Percentiles rank a stretch among this genome's conserved stretches.
Evolutionary conservation across 2,113 vertebrate species (phyloP).

Genomic region (Psettodes erumei): DNA sequence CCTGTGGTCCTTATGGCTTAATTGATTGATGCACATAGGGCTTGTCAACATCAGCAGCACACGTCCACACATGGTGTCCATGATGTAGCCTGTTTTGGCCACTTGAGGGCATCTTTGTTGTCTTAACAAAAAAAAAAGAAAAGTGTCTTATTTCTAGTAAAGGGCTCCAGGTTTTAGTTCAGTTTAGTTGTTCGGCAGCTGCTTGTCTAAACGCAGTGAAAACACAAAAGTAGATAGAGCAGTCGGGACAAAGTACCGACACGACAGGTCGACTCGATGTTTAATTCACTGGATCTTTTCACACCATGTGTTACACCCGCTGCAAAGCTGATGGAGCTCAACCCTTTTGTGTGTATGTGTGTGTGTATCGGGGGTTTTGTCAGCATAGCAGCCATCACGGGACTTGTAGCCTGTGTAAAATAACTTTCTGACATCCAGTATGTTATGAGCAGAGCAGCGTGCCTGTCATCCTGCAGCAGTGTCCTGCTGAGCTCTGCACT

Average conservation of each 20-base stretch:
- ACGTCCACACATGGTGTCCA: constrained; percentile 4
- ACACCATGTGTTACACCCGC: neutral
- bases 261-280: constrained; percentile 14
- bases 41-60: neutral
- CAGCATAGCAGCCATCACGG: neutral
- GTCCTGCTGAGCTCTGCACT: constrained; percentile 73
- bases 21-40: neutral
- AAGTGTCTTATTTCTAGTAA: constrained; percentile 19
- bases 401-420: too few species aligned
- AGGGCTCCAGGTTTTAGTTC: neutral
- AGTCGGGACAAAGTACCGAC: neutral
- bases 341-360: constrained; percentile 1
- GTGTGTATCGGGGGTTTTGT: too few species aligned
- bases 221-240: constrained; percentile 10
- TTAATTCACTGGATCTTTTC: constrained; percentile 37
- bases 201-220: neutral
- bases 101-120: constrained; percentile 72
- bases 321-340: constrained; percentile 16
- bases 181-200: neutral
- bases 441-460: constrained; percentile 27
- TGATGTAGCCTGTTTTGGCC: constrained; percentile 57
- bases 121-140: constrained; percentile 19
- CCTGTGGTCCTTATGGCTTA: neutral
- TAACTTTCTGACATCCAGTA: too few species aligned
- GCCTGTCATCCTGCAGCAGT: constrained; percentile 48